A percentile compares a stretch with the other conserved stretches of the same genome.
phyloP scores from a whole-genome alignment of 2,797 vertebrate genomes.

The Erpetoichthys calabaricus region DNA sequence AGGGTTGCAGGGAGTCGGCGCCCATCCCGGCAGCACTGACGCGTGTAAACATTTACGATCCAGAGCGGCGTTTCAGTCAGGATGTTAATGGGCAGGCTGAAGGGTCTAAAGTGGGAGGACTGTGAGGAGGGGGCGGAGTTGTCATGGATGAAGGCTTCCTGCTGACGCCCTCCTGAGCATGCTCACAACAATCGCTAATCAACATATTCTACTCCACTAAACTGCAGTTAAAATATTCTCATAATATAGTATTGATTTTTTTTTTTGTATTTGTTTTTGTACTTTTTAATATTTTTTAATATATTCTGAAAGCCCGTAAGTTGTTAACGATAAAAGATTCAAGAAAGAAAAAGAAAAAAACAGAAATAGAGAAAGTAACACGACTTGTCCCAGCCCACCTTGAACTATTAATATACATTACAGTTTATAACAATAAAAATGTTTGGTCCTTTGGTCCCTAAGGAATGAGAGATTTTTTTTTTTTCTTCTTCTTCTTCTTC shows the following conservation, averaged over 20 bases:
- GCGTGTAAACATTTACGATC: too few species aligned
- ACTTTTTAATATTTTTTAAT: conserved; percentile 32
- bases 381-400: background rate
- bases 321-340: conserved; percentile 58
- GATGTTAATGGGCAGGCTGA: too few species aligned
- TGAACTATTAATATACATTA: conserved; percentile 55
- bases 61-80: too few species aligned
- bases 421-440: conserved; percentile 66
- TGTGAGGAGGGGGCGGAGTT: background rate
- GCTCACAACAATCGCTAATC: conserved; percentile 48
- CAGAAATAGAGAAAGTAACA: too few species aligned
- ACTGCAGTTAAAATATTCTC: conserved; percentile 34
- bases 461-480: conserved; percentile 49
- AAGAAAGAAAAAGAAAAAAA: conserved; percentile 44
- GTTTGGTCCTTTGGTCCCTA: conserved; percentile 76
- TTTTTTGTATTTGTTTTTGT: conserved; percentile 30
- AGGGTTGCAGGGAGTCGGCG: too few species aligned
- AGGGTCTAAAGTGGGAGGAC: too few species aligned
- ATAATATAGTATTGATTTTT: conserved; percentile 48
- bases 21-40: too few species aligned
- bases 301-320: conserved; percentile 60
- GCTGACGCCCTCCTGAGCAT: conserved; percentile 40
- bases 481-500: background rate
- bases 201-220: conserved; percentile 62
- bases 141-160: conserved; percentile 23